phyloP scores from a whole-genome alignment of 2,797 vertebrate genomes.

The Tadarida brasiliensis region DNA sequence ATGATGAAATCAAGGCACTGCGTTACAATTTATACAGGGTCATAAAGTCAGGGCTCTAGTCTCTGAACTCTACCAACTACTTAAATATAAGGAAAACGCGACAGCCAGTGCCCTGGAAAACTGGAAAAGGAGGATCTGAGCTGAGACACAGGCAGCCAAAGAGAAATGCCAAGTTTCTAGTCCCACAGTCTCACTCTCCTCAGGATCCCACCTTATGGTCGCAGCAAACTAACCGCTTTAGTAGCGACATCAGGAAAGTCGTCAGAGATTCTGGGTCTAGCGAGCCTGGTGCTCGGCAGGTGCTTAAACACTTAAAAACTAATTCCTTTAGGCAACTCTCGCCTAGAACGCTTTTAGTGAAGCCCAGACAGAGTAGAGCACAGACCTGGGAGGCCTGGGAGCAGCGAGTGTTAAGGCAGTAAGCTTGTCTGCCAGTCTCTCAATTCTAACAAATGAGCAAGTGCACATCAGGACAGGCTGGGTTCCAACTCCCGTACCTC shows the following conservation, averaged over 20 bases:
- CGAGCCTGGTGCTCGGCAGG: not conserved
- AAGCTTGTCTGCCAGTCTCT: not conserved
- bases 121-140: not conserved
- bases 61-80: slow-evolving; percentile 1
- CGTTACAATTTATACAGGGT: not conserved
- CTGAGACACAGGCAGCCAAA: not conserved
- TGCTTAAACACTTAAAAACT: slow-evolving; percentile 24
- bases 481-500: not conserved
- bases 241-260: not conserved
- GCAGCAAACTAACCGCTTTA: not conserved
- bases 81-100: slow-evolving; percentile 32
- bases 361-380: not conserved
- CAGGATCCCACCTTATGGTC: not conserved
- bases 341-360: not conserved
- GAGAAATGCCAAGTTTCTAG: not conserved
- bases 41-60: not conserved
- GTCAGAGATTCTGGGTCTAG: not conserved
- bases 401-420: not conserved
- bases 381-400: not conserved
- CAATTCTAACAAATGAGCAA: not conserved
- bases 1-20: slow-evolving; percentile 17
- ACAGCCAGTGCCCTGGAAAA: not conserved
- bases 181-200: not conserved
- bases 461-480: not conserved
- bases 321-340: not conserved